Conservation (phyloP, 2,113 vertebrate genomes). For the Eonycteris spelaea region DNA sequence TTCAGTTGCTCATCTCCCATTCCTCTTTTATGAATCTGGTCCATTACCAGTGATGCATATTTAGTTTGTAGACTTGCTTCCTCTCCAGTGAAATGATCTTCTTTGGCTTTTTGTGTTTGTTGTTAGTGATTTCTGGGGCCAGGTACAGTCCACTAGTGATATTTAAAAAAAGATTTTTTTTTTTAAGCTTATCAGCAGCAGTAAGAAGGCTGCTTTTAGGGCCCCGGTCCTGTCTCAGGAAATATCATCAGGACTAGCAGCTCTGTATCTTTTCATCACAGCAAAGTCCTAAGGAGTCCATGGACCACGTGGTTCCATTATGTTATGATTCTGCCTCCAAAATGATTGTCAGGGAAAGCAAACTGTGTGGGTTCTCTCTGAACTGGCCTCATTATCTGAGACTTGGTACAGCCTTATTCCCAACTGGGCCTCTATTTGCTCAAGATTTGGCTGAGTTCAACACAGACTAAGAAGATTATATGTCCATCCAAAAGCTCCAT, state of each 20-base stretch:
- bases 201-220: background rate
- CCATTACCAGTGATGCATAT: background rate
- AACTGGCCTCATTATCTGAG: background rate
- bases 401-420: background rate
- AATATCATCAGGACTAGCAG: background rate
- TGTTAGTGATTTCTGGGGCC: background rate
- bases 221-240: background rate
- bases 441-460: background rate
- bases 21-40: background rate
- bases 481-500: background rate
- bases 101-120: background rate
- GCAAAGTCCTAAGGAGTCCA: background rate
- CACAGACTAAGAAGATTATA: conserved; percentile 4
- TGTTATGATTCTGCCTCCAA: background rate
- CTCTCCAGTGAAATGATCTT: background rate
- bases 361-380: background rate
- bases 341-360: background rate
- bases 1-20: background rate
- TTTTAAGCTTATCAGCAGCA: background rate
- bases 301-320: background rate
- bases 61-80: background rate
- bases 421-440: background rate
- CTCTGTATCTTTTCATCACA: background rate
- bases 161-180: background rate
- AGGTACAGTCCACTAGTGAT: background rate